Evolutionary conservation across 2,888 invertebrate genomes (phyloP).

Genomic region (Buathra laborator): DNA sequence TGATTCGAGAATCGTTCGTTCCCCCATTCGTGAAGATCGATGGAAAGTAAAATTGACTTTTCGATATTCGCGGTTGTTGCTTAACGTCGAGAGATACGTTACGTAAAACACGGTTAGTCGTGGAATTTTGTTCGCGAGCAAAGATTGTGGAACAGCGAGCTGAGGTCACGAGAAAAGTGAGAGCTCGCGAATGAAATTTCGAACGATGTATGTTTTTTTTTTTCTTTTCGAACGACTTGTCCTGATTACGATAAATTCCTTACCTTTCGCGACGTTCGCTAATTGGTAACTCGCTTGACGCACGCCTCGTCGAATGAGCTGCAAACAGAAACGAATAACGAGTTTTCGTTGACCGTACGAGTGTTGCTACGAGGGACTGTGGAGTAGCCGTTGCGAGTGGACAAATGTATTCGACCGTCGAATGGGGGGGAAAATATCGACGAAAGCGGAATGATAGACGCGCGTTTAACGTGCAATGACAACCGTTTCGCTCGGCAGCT

Average conservation of each 20-base stretch:
- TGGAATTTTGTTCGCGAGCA: neutral
- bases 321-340: slow-evolving; percentile 70
- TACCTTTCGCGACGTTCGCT: slow-evolving; percentile 75
- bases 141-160: slow-evolving; percentile 1
- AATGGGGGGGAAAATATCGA: neutral
- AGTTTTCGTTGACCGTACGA: slow-evolving; percentile 1
- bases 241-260: slow-evolving; percentile 60
- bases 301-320: slow-evolving; percentile 76
- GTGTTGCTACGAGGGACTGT: slow-evolving; percentile 8
- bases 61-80: too few relatives aligned
- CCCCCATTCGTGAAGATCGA: too few relatives aligned
- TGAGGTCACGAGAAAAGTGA: slow-evolving; percentile 39
- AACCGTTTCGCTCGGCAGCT: slow-evolving; percentile 18
- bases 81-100: neutral
- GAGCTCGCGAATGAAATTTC: slow-evolving; percentile 50
- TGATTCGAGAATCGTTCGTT: too few relatives aligned
- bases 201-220: slow-evolving; percentile 29
- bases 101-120: slow-evolving; percentile 4
- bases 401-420: slow-evolving; percentile 36
- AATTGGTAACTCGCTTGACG: slow-evolving; percentile 72
- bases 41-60: too few relatives aligned
- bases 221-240: slow-evolving; percentile 27
- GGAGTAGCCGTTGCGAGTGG: slow-evolving; percentile 12
- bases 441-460: neutral
- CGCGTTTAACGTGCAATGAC: neutral